Evolutionary conservation across 2,797 vertebrate species (phyloP).

Genomic region (Tympanoctomys barrerae): DNA sequence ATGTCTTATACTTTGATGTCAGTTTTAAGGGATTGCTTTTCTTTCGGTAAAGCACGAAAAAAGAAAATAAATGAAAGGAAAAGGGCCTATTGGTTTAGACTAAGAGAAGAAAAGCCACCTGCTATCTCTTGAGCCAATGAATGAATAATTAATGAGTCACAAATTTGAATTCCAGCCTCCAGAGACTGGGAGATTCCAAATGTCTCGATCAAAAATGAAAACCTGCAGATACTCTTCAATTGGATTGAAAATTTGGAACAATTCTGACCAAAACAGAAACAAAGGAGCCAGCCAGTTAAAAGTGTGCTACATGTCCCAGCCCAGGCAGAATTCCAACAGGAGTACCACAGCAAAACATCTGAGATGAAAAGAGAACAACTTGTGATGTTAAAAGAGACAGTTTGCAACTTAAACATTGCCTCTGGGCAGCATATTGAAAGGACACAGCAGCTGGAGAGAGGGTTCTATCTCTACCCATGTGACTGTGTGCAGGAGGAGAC

Average conservation of each 20-base stretch:
- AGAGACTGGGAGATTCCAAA: background rate
- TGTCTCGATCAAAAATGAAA: background rate
- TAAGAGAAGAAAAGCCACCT: background rate
- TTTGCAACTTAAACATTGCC: conserved; percentile 40
- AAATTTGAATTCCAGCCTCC: conserved; percentile 43
- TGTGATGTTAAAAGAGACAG: conserved; percentile 73
- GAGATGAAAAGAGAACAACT: conserved; percentile 78
- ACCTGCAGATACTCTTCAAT: background rate
- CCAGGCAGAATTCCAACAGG: conserved; percentile 71
- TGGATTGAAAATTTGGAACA: conserved; percentile 4
- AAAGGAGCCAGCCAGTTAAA: conserved; percentile 67
- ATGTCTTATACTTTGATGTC: background rate
- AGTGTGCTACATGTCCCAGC: background rate
- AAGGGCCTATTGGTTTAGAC: background rate
- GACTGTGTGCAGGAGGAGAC: background rate
- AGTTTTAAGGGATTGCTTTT: conserved; percentile 29
- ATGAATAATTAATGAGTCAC: background rate
- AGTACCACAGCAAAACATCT: conserved; percentile 52
- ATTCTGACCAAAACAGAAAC: conserved; percentile 29
- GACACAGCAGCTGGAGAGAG: background rate
- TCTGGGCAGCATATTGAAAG: conserved; percentile 66
- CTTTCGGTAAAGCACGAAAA: background rate
- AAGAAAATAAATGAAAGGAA: conserved; percentile 11
- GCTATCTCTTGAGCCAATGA: background rate
- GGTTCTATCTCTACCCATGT: background rate